Base-by-base conservation (phyloP, 1,140 invertebrate genomes). In the Nephotettix cincticeps region DNA sequence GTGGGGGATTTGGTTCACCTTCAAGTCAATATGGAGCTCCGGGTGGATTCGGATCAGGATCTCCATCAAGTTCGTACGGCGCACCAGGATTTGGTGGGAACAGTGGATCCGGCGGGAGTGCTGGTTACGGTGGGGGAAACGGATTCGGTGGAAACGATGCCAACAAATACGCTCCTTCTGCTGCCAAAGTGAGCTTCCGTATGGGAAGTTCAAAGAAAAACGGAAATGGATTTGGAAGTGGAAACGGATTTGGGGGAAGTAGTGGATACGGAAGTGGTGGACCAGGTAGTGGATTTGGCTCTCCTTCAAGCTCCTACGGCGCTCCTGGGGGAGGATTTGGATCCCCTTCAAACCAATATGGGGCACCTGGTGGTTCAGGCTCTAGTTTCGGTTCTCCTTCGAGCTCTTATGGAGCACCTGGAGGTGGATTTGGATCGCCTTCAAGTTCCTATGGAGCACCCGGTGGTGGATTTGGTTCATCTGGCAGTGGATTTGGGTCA, bases 11-110 rank as follows among this genome's bases (percentile, higher is more conserved):
- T 51, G 47, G 47, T 11, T 70, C 74, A 27, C 47, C 36, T 30
- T 30, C 61, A 14, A 54, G 19, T 51, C 63, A 65, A 21, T 65
- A 65, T 19, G 63, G 63, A 19, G 63, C 63, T 23, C 63, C 63
- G 13, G 30, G 29, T 25, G 56, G 51, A 1, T 36, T 14, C 32
- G 64, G 69, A 43, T 61, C 32, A 17, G 56, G 61, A 23, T 67
- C 51, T 19, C 70, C 70, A 14, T 71, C 70, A 2, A 54, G 58
- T 27, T 58, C 69, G 30, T 71, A 71, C 23, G 65, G 70, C 30
- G 56, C 56, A 25, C 68, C 63, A 36, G 63, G 63, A 14, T 65
- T 25, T 36, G 64, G 64, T 36, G 27, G 30, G 17, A 64, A 64
- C 30, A 29, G 61, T 30, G 27, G 30, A 11, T 58, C 27, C 23